Conservation (phyloP, 2,797 vertebrate genomes). For the Xenopus petersii region DNA sequence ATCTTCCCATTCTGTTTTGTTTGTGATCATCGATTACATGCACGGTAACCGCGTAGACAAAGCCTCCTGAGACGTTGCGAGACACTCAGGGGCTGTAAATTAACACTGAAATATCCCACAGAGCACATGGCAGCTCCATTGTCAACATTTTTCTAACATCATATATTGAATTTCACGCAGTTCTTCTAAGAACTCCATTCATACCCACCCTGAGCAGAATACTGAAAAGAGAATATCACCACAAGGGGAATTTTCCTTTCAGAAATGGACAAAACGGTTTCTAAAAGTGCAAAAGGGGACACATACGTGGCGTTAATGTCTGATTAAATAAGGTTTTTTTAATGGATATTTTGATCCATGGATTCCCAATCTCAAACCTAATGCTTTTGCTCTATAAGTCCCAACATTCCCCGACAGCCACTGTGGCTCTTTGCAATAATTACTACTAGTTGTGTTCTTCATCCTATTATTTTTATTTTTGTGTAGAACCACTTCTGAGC, state of each 20-base stretch:
- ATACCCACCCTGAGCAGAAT: conserved; percentile 50
- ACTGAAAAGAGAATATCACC: conserved; percentile 20
- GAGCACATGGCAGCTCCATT: conserved; percentile 59
- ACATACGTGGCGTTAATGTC: neutral
- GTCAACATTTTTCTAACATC: conserved; percentile 56
- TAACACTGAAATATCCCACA: conserved; percentile 58
- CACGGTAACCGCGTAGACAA: conserved; percentile 45
- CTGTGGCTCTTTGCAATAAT: too few relatives aligned
- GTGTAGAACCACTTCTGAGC: too few relatives aligned
- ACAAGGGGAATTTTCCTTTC: neutral
- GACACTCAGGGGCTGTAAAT: conserved; percentile 58
- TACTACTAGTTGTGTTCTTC: too few relatives aligned
- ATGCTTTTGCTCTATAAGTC: too few relatives aligned
- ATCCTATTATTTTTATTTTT: too few relatives aligned
- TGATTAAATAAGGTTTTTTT: too few relatives aligned
- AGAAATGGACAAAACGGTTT: neutral
- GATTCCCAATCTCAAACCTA: too few relatives aligned
- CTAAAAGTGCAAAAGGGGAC: neutral
- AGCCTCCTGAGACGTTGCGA: conserved; percentile 55
- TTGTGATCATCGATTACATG: conserved; percentile 50
- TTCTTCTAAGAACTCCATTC: conserved; percentile 55
- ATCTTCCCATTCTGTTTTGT: conserved; percentile 48
- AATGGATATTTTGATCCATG: too few relatives aligned
- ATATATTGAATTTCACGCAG: conserved; percentile 61
- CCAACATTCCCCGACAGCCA: too few relatives aligned